phyloP scores from a whole-genome alignment of 1,140 invertebrate genomes.

The Brachionus sp. region DNA sequence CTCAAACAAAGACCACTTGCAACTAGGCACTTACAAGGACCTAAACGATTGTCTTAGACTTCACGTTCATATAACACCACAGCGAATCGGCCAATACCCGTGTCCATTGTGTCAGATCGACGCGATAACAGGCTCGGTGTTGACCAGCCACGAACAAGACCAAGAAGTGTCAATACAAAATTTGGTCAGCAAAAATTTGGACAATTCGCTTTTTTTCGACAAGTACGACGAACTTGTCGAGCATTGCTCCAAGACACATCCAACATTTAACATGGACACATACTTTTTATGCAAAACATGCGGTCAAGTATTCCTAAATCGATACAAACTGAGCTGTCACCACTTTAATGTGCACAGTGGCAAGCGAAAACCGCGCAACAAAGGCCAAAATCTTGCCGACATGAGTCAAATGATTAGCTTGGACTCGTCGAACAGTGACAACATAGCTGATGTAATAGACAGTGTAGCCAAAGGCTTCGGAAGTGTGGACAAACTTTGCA shows the following conservation, averaged over 20 bases:
- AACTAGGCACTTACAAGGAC: not conserved
- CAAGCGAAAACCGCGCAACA: not conserved
- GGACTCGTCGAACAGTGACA: slow-evolving; percentile 5
- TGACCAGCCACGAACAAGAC: not conserved
- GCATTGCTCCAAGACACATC: not conserved
- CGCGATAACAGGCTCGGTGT: not conserved
- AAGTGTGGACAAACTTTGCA: not conserved
- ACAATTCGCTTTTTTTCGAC: slow-evolving; percentile 25
- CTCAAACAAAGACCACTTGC: slow-evolving; percentile 15
- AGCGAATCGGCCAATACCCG: slow-evolving; percentile 8
- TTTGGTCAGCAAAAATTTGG: slow-evolving; percentile 22
- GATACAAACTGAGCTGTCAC: slow-evolving; percentile 22
- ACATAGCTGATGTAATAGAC: slow-evolving; percentile 20
- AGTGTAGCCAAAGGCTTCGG: slow-evolving; percentile 21
- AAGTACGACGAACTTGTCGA: not conserved
- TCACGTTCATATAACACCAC: not conserved
- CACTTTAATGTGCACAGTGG: slow-evolving; percentile 39
- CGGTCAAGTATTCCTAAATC: slow-evolving; percentile 23
- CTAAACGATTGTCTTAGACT: slow-evolving; percentile 13
- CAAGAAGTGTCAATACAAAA: not conserved
- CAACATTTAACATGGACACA: not conserved
- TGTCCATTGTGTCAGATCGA: slow-evolving; percentile 32
- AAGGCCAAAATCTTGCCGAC: not conserved
- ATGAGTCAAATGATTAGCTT: not conserved
- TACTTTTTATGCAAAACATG: slow-evolving; percentile 18